Evolutionary conservation across 2,113 vertebrate genomes (phyloP).

Genomic region (Paedocypris sp.): DNA sequence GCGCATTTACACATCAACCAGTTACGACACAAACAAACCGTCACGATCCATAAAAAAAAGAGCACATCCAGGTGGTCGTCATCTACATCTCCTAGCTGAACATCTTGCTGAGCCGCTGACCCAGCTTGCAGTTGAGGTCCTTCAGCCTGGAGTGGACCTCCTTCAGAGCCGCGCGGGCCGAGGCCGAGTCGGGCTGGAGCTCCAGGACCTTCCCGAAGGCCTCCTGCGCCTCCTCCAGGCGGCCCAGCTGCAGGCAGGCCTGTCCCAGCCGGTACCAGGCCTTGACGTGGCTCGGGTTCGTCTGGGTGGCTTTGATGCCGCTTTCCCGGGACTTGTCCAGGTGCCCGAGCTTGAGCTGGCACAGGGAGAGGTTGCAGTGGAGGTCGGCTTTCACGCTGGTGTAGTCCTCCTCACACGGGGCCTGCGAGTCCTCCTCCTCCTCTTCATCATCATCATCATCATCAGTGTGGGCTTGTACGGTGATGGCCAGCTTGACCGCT

Average conservation of each 20-base stretch:
- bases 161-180: conserved; percentile 67
- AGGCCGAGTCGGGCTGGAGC: conserved; percentile 66
- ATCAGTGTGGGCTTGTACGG: conserved; percentile 38
- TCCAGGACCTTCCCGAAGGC: conserved; percentile 66
- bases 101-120: conserved; percentile 75
- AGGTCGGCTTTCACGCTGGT: conserved; percentile 58
- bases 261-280: conserved; percentile 76
- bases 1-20: background rate
- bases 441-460: background rate
- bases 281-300: conserved; percentile 65
- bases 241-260: conserved; percentile 66
- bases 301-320: conserved; percentile 64
- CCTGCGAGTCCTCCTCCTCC: conserved; percentile 19
- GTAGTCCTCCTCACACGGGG: conserved; percentile 45
- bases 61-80: no score
- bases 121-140: conserved; percentile 60
- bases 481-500: conserved; percentile 68
- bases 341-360: conserved; percentile 72
- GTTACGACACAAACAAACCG: background rate
- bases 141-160: conserved; percentile 59
- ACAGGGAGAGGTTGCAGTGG: conserved; percentile 75
- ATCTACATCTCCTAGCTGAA: conserved; percentile 39
- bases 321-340: conserved; percentile 59
- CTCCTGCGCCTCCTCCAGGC: conserved; percentile 63
- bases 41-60: no score